Evolutionary conservation across 2,797 vertebrate genomes (phyloP).

Genomic region (Lutjanus campechanus): DNA sequence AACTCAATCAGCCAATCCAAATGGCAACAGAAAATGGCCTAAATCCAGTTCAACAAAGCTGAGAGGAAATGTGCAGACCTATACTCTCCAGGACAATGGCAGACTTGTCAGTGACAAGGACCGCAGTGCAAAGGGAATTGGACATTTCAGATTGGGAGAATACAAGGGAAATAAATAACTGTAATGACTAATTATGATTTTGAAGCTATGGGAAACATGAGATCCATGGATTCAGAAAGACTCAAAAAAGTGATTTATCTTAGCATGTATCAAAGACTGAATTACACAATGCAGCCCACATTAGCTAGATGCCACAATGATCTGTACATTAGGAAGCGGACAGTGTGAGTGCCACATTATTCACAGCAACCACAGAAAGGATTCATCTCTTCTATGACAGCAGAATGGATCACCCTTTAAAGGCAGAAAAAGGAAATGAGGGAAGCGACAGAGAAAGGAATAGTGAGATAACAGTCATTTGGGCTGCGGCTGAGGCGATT

Average conservation of each 20-base stretch:
- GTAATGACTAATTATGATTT: constrained; percentile 18
- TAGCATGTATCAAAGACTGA: constrained; percentile 28
- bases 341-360: constrained; percentile 38
- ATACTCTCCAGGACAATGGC: neutral
- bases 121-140: neutral
- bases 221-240: neutral
- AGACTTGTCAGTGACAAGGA: neutral
- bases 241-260: constrained; percentile 14
- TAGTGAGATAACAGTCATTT: constrained; percentile 35
- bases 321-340: constrained; percentile 41
- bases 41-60: neutral
- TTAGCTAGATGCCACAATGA: constrained; percentile 35
- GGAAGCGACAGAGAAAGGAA: constrained; percentile 33
- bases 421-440: constrained; percentile 53
- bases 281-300: constrained; percentile 6
- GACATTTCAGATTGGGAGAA: neutral
- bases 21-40: neutral
- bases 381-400: constrained; percentile 31
- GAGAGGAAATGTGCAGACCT: neutral
- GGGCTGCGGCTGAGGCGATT: constrained; percentile 21
- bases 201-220: constrained; percentile 13
- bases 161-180: neutral
- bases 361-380: constrained; percentile 40
- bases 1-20: neutral
- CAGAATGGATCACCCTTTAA: constrained; percentile 48